phyloP scores from a whole-genome alignment of 2,797 vertebrate genomes.

The Aselliscus stoliczkanus region DNA sequence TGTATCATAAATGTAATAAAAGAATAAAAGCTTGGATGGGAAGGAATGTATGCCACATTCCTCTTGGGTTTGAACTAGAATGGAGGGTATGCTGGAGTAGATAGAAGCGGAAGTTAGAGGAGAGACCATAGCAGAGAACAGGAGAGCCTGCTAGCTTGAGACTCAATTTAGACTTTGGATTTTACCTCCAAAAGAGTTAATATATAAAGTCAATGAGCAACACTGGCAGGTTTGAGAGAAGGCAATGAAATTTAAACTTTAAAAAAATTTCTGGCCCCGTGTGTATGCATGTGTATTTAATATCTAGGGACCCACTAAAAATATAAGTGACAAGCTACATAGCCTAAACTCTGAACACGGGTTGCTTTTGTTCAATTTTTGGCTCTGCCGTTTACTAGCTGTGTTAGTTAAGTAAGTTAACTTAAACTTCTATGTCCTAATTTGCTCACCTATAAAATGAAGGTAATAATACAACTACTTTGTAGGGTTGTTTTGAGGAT shows the following conservation, averaged over 20 bases:
- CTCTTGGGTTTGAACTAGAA: background rate
- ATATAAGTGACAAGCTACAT: background rate
- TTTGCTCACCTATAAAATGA: background rate
- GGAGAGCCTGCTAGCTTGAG: background rate
- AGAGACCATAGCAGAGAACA: background rate
- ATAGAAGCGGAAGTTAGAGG: background rate
- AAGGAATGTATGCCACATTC: background rate
- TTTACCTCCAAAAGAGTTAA: background rate
- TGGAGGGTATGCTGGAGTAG: background rate
- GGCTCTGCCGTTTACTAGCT: background rate
- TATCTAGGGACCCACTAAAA: background rate
- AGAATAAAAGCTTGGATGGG: background rate
- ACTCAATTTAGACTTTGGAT: background rate
- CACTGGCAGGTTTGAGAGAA: background rate
- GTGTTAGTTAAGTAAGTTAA: background rate
- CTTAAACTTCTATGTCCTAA: background rate
- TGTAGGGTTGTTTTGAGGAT: background rate
- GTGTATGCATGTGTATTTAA: background rate
- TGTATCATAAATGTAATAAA: background rate
- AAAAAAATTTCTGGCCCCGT: background rate
- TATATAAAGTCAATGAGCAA: background rate
- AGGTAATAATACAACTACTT: background rate
- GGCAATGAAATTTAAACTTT: background rate
- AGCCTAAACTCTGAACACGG: background rate
- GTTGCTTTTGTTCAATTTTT: background rate